Conservation (phyloP, 2,113 vertebrate genomes). For the Gymnobelideus leadbeateri region DNA sequence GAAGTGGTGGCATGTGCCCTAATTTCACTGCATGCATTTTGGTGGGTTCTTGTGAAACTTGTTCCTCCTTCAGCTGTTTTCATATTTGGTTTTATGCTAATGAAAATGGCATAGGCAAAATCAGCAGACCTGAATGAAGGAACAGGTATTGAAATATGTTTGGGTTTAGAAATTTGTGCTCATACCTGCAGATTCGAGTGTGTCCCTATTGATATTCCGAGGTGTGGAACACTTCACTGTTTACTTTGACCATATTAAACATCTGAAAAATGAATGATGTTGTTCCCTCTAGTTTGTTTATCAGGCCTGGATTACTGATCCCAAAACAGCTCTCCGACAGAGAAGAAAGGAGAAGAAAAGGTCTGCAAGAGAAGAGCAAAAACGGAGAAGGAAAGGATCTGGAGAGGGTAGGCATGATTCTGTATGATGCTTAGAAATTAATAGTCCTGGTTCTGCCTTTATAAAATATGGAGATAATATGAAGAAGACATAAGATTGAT, state of each 20-base stretch:
- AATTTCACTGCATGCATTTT: slow-evolving; percentile 38
- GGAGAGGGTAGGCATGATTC: slow-evolving; percentile 84
- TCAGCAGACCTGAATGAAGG: slow-evolving; percentile 33
- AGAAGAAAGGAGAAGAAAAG: slow-evolving; percentile 90
- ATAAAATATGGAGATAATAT: no score
- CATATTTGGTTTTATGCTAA: slow-evolving; percentile 66
- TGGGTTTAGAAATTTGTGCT: slow-evolving; percentile 64
- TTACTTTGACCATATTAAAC: slow-evolving; percentile 60
- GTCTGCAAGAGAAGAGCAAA: slow-evolving; percentile 87
- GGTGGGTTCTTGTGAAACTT: slow-evolving; percentile 62
- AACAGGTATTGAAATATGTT: slow-evolving; percentile 24
- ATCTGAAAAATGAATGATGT: slow-evolving; percentile 72
- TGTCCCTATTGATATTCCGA: slow-evolving; percentile 24
- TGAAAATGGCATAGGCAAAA: slow-evolving; percentile 67
- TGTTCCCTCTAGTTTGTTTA: slow-evolving; percentile 93
- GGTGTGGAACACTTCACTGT: slow-evolving; percentile 46
- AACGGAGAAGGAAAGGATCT: slow-evolving; percentile 85
- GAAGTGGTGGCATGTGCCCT: neutral
- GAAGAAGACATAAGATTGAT: neutral
- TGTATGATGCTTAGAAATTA: neutral
- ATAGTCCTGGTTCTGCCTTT: no score
- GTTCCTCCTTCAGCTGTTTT: slow-evolving; percentile 62
- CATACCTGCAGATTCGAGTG: slow-evolving; percentile 55
- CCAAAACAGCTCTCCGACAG: slow-evolving; percentile 94
- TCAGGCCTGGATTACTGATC: slow-evolving; percentile 97